A percentile compares a stretch with the other conserved stretches of the same genome.
Evolutionary conservation across 2,888 invertebrate species (phyloP).

Genomic region (Xylocampa areola): DNA sequence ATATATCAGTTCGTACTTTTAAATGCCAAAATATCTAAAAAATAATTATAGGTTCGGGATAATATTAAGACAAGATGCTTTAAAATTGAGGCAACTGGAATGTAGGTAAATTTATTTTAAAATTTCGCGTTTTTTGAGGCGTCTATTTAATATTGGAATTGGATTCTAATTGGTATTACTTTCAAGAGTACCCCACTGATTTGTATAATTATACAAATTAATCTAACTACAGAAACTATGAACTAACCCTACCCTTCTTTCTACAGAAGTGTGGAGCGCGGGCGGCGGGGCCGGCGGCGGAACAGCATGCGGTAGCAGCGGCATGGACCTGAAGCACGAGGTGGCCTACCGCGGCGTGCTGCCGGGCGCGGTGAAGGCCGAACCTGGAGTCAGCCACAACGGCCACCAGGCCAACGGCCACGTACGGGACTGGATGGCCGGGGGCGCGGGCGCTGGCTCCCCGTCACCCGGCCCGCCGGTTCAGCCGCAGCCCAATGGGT

Average conservation of each 20-base stretch:
- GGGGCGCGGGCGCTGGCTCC: slow-evolving; percentile 88
- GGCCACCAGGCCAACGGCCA: slow-evolving; percentile 85
- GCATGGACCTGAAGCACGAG: slow-evolving; percentile 92
- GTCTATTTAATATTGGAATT: too few species aligned
- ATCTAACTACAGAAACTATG: background rate
- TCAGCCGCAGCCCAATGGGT: slow-evolving; percentile 92
- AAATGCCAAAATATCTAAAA: too few species aligned
- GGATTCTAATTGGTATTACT: too few species aligned
- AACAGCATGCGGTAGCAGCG: slow-evolving; percentile 89
- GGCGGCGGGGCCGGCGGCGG: slow-evolving; percentile 86
- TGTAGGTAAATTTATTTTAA: too few species aligned
- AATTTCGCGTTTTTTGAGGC: too few species aligned
- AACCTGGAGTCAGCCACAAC: slow-evolving; percentile 88
- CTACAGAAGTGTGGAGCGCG: slow-evolving; percentile 88
- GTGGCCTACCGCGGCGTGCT: slow-evolving; percentile 88
- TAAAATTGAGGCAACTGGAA: too few species aligned
- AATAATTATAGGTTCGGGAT: too few species aligned
- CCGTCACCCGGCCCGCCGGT: slow-evolving; percentile 91
- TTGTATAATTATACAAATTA: background rate
- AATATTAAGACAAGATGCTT: too few species aligned
- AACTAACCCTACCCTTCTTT: slow-evolving; percentile 18
- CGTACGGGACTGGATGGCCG: slow-evolving; percentile 88
- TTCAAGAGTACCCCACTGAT: too few species aligned
- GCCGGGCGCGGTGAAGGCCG: slow-evolving; percentile 87
- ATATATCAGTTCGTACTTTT: too few species aligned